Percentiles rank a stretch among this genome's conserved stretches.
Evolutionary conservation across 2,113 vertebrate genomes (phyloP).

Genomic region (Heterotis niloticus): DNA sequence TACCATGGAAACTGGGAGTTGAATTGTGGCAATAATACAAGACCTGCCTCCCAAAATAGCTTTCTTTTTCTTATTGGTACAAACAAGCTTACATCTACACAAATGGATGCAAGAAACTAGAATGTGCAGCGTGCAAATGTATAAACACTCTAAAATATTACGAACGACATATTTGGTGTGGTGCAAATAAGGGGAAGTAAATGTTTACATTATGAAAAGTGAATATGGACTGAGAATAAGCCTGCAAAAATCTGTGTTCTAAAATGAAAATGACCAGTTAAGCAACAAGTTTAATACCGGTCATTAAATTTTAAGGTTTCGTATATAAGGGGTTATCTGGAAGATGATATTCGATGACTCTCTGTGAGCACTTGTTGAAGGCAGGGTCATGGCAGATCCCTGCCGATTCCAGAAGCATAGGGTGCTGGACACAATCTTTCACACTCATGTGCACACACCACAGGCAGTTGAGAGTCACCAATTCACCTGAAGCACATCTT

Average conservation of each 20-base stretch:
- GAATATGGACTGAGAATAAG: not conserved
- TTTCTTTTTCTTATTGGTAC: slow-evolving; percentile 37
- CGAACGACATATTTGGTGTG: not conserved
- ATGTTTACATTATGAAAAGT: not conserved
- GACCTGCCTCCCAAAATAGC: slow-evolving; percentile 52
- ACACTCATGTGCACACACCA: too few species aligned
- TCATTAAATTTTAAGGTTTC: too few species aligned
- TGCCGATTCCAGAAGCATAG: not conserved
- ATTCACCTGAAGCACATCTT: too few species aligned
- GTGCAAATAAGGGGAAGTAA: not conserved
- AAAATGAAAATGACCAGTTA: not conserved
- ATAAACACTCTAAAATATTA: not conserved
- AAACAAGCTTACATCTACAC: slow-evolving; percentile 30
- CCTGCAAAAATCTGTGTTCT: not conserved
- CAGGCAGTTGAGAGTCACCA: too few species aligned
- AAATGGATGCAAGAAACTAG: slow-evolving; percentile 28
- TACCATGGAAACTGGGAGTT: slow-evolving; percentile 60
- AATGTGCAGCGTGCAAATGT: slow-evolving; percentile 2
- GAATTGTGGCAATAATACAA: slow-evolving; percentile 46
- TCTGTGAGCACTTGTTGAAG: too few species aligned
- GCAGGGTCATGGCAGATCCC: too few species aligned
- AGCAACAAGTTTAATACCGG: not conserved
- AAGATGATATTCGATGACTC: too few species aligned
- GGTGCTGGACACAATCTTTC: too few species aligned
- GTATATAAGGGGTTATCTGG: too few species aligned